Evolutionary conservation across 2,888 invertebrate species (phyloP).

Genomic region (Drosophila demipolita): DNA sequence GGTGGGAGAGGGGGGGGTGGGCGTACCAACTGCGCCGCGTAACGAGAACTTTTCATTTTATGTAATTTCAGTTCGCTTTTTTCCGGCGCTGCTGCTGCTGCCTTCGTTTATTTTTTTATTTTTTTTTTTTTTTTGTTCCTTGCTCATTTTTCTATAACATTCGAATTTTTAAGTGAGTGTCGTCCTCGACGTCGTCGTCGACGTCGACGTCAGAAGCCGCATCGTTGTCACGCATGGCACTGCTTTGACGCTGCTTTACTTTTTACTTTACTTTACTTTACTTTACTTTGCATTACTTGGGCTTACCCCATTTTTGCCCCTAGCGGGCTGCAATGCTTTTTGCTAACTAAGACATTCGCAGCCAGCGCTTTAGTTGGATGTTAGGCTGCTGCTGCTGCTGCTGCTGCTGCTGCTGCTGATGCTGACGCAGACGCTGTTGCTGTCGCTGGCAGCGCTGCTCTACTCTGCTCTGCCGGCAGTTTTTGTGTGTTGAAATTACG

Average conservation of each 20-base stretch:
- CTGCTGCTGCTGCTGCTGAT: constrained; percentile 8
- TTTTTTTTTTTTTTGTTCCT: constrained; percentile 56
- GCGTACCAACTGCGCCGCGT: constrained; percentile 73
- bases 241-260: constrained; percentile 15
- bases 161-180: constrained; percentile 77
- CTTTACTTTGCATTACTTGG: constrained; percentile 21
- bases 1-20: background rate
- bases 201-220: background rate
- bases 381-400: background rate
- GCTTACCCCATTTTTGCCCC: constrained; percentile 64
- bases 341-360: constrained; percentile 64
- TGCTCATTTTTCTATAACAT: constrained; percentile 81
- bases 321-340: constrained; percentile 53
- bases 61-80: constrained; percentile 74
- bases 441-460: constrained; percentile 27
- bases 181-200: constrained; percentile 37
- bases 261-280: constrained; percentile 7
- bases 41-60: constrained; percentile 80
- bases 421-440: constrained; percentile 10
- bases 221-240: constrained; percentile 18
- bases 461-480: constrained; percentile 35
- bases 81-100: constrained; percentile 47
- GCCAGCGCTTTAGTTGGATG: constrained; percentile 2
- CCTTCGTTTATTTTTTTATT: constrained; percentile 13
- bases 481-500: constrained; percentile 75